These are phyloP conservation scores for Andrena haemorrhoa DNA, from an alignment of 2,888 invertebrate species.

Conservation along the genomic window DNA sequence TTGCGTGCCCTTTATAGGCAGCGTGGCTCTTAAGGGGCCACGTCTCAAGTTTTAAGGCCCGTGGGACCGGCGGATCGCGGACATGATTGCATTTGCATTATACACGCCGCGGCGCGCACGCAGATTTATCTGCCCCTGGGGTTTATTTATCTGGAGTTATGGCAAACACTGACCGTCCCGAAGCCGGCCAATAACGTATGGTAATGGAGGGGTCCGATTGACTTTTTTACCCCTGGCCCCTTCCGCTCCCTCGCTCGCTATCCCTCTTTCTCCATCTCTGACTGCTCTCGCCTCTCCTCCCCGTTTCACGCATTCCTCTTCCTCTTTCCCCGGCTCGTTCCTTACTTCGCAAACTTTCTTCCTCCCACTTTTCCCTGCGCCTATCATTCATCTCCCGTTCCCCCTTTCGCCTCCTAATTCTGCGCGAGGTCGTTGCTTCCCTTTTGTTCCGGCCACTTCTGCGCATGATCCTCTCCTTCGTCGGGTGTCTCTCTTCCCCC, in stretches of 20 bases:
- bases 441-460: conserved; percentile 9
- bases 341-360: conserved; percentile 22
- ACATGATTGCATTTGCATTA: conserved; percentile 85
- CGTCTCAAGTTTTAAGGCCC: conserved; percentile 75
- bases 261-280: conserved; percentile 39
- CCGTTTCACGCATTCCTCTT: conserved; percentile 18
- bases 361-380: conserved; percentile 7
- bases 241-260: conserved; percentile 12
- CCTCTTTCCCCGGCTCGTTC: conserved; percentile 25
- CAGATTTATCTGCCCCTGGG: conserved; percentile 82
- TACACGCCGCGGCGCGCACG: conserved; percentile 81
- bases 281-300: conserved; percentile 14
- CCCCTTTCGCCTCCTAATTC: conserved; percentile 33
- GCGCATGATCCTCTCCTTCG: neutral
- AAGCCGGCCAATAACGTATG: conserved; percentile 82
- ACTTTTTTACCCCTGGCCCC: conserved; percentile 72
- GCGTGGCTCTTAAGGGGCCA: conserved; percentile 68
- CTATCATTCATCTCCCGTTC: conserved; percentile 50
- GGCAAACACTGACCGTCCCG: conserved; percentile 82
- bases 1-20: conserved; percentile 74
- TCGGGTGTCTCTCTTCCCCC: conserved; percentile 9
- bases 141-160: conserved; percentile 84
- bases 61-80: conserved; percentile 74
- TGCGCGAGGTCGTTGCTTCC: conserved; percentile 13
- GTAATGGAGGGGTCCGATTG: conserved; percentile 82